These are phyloP conservation scores for Laterallus jamaicensis DNA, from an alignment of 2,113 vertebrate species.

Conservation along the genomic window DNA sequence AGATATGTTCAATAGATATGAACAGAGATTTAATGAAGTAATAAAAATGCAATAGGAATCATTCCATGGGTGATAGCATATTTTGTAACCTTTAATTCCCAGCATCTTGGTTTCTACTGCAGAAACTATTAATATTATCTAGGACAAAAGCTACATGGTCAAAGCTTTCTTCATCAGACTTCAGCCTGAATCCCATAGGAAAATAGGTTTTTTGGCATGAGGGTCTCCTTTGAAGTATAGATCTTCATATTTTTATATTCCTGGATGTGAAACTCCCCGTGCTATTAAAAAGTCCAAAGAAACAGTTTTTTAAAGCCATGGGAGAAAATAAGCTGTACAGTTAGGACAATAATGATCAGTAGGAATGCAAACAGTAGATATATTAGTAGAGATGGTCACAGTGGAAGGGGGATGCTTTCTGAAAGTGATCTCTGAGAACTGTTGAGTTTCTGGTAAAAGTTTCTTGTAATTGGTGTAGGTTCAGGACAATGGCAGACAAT, in stretches of 20 bases:
- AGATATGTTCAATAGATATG: neutral
- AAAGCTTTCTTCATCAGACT: neutral
- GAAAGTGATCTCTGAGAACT: neutral
- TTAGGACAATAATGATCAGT: neutral
- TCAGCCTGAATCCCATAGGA: neutral
- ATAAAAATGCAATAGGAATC: neutral
- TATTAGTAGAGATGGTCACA: neutral
- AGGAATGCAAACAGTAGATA: neutral
- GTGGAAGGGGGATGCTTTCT: neutral
- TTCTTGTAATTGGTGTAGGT: neutral
- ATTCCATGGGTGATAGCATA: neutral
- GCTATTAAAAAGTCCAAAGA: neutral
- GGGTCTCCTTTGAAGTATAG: neutral
- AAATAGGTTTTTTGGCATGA: neutral
- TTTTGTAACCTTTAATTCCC: neutral
- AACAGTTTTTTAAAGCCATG: neutral
- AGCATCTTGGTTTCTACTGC: neutral
- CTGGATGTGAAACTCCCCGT: neutral
- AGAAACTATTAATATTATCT: neutral
- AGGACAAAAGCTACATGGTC: neutral
- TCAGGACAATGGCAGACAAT: neutral
- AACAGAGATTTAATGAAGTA: neutral
- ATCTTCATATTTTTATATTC: neutral
- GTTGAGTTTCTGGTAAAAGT: neutral
- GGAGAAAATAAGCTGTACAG: neutral